Evolutionary conservation across 2,113 vertebrate genomes (phyloP), one percentile per base, ranked within the genome.

Genomic region (Progne subis): DNA sequence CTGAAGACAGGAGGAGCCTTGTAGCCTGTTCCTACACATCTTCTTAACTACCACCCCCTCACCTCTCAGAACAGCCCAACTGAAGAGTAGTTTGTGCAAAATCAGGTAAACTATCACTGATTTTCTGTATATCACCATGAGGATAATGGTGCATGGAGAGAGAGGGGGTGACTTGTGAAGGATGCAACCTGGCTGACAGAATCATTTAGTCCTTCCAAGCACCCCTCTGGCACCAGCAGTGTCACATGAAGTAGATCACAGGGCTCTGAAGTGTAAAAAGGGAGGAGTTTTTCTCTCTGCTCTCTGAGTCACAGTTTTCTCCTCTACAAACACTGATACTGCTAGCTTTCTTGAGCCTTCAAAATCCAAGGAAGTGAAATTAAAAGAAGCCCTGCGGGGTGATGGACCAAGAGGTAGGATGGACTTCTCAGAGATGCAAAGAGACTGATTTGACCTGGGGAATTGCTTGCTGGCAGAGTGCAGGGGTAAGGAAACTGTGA

Each of bases 381-480:
- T 85, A 88, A 82, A 95, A 85, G 85, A 93, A 94, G 63, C 72
- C 76, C 86, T 78, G 72, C 47, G 59, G 59, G 20, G 29, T 83
- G 32, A 55, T 74, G 64, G 29, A 84, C 39, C 59, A 80, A 80
- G 15, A 90, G 85, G 56, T 29, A 69, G 78, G 55, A 79, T 77
- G 79, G 57, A 77, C 53, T 82, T 92, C 32, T 70, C 46, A 3
- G 75, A 81, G 82, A 63, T 74, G 55, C 70, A 43, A 14, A 79
- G n/a, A 90, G 81, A 76, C 78, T 79, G 59, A 59, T 82, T 63
- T 61, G 50, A 59, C 68, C 55, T 67, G 81, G 34, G 79, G 63
- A 94, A 59, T 70, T 83, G 46, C 52, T 79, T 32, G 57, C 67
- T 91, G 78, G 29, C 4, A 3, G 61, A 87, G n/a, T 74, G 44